Conservation (phyloP, 2,797 vertebrate species). For the Remorina albescens region DNA sequence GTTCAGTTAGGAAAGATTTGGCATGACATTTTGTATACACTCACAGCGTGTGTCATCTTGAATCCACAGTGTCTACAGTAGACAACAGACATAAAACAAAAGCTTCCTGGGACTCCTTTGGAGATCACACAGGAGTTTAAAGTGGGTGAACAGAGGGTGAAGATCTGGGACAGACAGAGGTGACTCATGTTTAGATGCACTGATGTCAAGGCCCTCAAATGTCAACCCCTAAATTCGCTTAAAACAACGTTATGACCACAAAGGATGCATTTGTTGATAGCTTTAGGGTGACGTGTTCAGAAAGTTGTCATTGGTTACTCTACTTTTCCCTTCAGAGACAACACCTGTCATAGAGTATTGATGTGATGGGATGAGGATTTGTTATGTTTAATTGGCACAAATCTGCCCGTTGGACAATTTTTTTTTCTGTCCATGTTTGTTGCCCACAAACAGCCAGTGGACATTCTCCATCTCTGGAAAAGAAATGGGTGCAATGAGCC, state of each 20-base stretch:
- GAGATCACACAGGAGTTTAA: background rate
- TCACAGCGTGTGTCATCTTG: background rate
- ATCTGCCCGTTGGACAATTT: background rate
- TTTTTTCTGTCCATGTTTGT: conserved; percentile 4
- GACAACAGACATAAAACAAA: background rate
- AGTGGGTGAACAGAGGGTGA: conserved; percentile 10
- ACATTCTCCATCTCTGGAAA: conserved; percentile 31
- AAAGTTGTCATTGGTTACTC: background rate
- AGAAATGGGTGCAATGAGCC: conserved; percentile 23
- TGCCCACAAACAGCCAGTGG: conserved; percentile 39
- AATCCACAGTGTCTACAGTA: background rate
- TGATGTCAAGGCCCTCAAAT: conserved; percentile 31
- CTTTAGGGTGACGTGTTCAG: conserved; percentile 8
- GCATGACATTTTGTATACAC: background rate
- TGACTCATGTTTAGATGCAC: conserved; percentile 40
- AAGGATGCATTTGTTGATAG: background rate
- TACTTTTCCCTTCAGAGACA: conserved; percentile 1
- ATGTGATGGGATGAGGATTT: background rate
- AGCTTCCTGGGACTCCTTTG: background rate
- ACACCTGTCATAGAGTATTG: background rate
- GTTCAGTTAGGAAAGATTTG: conserved; percentile 41
- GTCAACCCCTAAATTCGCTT: conserved; percentile 27
- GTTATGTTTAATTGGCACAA: conserved; percentile 14
- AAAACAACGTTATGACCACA: conserved; percentile 12
- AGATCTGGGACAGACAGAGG: conserved; percentile 9